Evolutionary conservation across 2,113 vertebrate species (phyloP), one percentile per base, ranked within the genome.

Genomic region (Ellobius talpinus): DNA sequence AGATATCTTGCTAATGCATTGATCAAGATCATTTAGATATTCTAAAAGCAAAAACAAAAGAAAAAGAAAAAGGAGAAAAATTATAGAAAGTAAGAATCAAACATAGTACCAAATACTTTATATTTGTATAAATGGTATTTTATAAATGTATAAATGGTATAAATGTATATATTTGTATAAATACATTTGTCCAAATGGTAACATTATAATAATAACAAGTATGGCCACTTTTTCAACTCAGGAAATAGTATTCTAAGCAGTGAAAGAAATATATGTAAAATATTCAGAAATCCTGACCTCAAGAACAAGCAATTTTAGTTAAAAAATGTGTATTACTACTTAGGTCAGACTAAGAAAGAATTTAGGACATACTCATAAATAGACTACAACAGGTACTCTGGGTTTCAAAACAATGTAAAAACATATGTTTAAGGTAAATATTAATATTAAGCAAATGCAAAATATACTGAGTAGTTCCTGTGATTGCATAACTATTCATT

Each of bases 321-420:
- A 72, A 3, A 90, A 81, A 87, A 19, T 45, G 14, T 93, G 55
- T 11, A 29, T 12, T 2, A 76, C 3, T 29, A 82, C 13, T 87
- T 63, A 79, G 58, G 52, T 66, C 58, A 76, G 17, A 76, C 14
- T n/a, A 90, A 55, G 5, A 93, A 39, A 84, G 3, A 52, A 74
- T 50, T 92, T 33, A 88, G 72, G 73, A 42, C n/a, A 58, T 36
- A 16, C 61, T 78, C 6, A 31, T 87, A 87, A 87, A 58, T n/a
- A 87, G 14, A 52, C 72, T 11, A 96, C 16, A n/a, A 47, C 0
- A 45, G 1, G 5, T 61, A 45, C 7, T 88, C 16, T 63, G 74
- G 3, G 39, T 70, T 92, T 94, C 31, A 88, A 50, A 95, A 95
- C n/a, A 52, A 45, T 52, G 74, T 17, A 81, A 92, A 31, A 52